Evolutionary conservation across 2,888 invertebrate species (phyloP).

Genomic region (Pandemis corylana): DNA sequence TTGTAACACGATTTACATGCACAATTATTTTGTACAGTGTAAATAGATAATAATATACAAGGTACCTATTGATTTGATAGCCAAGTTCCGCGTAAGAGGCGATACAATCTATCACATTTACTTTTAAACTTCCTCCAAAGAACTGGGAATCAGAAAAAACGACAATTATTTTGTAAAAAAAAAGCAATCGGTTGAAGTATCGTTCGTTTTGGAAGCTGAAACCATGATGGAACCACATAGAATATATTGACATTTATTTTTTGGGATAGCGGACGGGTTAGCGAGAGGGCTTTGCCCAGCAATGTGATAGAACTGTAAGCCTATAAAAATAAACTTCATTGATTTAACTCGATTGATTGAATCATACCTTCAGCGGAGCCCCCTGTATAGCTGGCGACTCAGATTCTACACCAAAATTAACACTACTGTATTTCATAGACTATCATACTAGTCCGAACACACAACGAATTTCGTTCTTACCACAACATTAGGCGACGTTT

Average conservation of each 20-base stretch:
- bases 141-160: neutral
- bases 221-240: neutral
- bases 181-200: neutral
- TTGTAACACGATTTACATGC: slow-evolving; percentile 4
- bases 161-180: neutral
- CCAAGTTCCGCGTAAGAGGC: neutral
- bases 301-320: no score
- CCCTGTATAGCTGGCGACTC: slow-evolving; percentile 1
- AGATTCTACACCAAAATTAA: neutral
- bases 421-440: neutral
- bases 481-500: neutral
- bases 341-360: neutral
- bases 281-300: no score
- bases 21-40: neutral
- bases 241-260: no score
- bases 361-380: neutral
- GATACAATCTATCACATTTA: neutral
- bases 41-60: slow-evolving; percentile 9
- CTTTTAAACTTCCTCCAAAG: neutral
- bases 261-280: no score
- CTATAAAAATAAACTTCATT: no score
- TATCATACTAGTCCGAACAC: slow-evolving; percentile 4
- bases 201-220: neutral
- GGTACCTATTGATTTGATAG: neutral
- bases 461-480: neutral